Percentiles rank a stretch among this genome's conserved stretches.
These are phyloP conservation scores for Cantharis flavilabris DNA, from an alignment of 2,888 invertebrate species.

Conservation along the genomic window DNA sequence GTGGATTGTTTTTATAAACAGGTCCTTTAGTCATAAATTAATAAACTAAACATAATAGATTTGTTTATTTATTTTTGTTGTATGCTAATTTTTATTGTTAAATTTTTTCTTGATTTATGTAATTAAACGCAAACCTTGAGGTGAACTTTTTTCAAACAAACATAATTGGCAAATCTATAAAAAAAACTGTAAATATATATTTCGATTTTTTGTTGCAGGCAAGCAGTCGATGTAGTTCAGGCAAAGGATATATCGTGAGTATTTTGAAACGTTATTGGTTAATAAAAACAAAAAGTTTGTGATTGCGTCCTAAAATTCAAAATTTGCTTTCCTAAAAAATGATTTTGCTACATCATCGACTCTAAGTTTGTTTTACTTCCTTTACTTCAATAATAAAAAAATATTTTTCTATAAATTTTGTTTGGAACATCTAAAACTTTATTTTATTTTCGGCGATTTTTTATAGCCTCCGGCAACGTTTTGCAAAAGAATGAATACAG, in stretches of 20 bases:
- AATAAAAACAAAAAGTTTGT: not conserved
- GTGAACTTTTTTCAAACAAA: not conserved
- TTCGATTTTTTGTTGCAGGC: conserved; percentile 70
- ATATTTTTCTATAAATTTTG: not conserved
- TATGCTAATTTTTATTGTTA: not conserved
- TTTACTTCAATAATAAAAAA: not conserved
- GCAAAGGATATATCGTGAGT: conserved; percentile 95
- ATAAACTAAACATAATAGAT: not conserved
- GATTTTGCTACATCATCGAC: not conserved
- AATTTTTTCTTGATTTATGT: not conserved
- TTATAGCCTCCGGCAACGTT: conserved; percentile 10
- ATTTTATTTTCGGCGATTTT: conserved; percentile 4
- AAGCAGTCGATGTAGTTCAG: conserved; percentile 90
- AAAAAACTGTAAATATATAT: not conserved
- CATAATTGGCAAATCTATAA: not conserved
- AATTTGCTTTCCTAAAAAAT: not conserved
- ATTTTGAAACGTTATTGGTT: conserved; percentile 44
- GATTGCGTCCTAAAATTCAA: not conserved
- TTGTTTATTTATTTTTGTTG: not conserved
- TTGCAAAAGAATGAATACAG: conserved; percentile 25
- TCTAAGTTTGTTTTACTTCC: conserved; percentile 13
- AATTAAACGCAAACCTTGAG: not conserved
- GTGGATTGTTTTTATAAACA: not conserved
- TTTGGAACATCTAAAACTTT: not conserved
- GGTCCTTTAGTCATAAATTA: not conserved